Base-by-base conservation (phyloP, 2,797 vertebrate species). In the Hozukius guyotensis region DNA sequence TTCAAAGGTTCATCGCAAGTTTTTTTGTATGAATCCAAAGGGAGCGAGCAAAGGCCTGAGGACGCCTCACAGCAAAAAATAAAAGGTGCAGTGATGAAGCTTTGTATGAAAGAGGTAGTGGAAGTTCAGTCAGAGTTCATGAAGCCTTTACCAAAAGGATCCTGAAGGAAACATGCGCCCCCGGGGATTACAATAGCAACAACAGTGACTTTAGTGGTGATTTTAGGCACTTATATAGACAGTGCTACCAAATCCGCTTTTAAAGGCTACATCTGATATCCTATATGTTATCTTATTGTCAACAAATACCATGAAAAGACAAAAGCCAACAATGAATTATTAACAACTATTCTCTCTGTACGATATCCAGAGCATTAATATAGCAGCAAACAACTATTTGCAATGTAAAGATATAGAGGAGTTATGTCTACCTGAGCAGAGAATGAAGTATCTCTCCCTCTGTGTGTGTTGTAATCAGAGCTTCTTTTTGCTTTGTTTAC, bases 101-200 rank as follows among this genome's bases (percentile, higher is more conserved):
- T 80, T 8, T 32, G 53, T 32, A 2, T 71, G 49, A 66, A 22
- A 52, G 52, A 73, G 36, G 60, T 52, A 2, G 1, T 13, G 4
- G 55, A 78, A 68, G 90, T 87, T 90, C 81, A 89, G 61, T 52
- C 57, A 70, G 78, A 88, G 86, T 79, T 87, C 59, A 85, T 14
- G 34, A 67, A 34, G 61, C 38, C 29, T 49, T 81, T 12, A 49
- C 22, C 18, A 52, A 63, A 70, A 55, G 24, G 46, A 71, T 49
- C 71, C 31, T 38, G 6, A 36, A 36, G 46, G 27, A 71, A 69
- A 69, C 31, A 12, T 6, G 11, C 8, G 8, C 63, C 32, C 71
- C 6, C 2, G 0, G 46, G 46, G 49, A 79, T 70, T n/a, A 68
- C 24, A 60, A 42, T 2, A 27, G 25, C 34, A 27, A 18, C 49